phyloP scores from a whole-genome alignment of 2,797 vertebrate genomes.

The Jordanella pulchra region DNA sequence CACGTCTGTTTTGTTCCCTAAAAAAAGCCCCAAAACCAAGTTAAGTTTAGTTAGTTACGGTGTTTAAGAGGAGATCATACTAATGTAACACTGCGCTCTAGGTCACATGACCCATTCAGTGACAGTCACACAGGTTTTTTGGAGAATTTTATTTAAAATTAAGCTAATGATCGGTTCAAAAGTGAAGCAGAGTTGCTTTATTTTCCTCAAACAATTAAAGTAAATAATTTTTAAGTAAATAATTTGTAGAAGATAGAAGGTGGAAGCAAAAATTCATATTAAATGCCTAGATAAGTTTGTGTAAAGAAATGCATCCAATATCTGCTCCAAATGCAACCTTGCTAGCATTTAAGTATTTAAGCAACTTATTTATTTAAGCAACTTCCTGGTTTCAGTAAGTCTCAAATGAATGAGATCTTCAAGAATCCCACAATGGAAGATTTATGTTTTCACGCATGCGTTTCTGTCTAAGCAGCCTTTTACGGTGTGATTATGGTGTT shows the following conservation, averaged over 20 bases:
- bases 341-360: slow-evolving; percentile 28
- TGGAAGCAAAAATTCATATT: not conserved
- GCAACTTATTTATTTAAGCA: too few relatives aligned
- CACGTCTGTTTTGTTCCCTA: too few relatives aligned
- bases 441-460: slow-evolving; percentile 39
- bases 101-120: too few relatives aligned
- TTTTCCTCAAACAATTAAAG: not conserved
- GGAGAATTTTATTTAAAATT: too few relatives aligned
- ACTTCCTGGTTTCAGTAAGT: slow-evolving; percentile 70
- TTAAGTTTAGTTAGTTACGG: too few relatives aligned
- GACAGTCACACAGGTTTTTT: too few relatives aligned
- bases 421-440: slow-evolving; percentile 51
- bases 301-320: slow-evolving; percentile 5
- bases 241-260: not conserved
- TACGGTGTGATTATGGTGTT: slow-evolving; percentile 47
- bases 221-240: too few relatives aligned
- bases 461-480: slow-evolving; percentile 23
- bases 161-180: too few relatives aligned
- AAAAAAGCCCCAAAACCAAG: too few relatives aligned
- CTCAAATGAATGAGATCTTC: slow-evolving; percentile 57
- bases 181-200: too few relatives aligned
- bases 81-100: too few relatives aligned
- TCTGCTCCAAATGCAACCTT: slow-evolving; percentile 6
- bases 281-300: not conserved
- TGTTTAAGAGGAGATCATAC: too few relatives aligned